Conservation (phyloP, 1,140 invertebrate species). For the Carposina sasakii region DNA sequence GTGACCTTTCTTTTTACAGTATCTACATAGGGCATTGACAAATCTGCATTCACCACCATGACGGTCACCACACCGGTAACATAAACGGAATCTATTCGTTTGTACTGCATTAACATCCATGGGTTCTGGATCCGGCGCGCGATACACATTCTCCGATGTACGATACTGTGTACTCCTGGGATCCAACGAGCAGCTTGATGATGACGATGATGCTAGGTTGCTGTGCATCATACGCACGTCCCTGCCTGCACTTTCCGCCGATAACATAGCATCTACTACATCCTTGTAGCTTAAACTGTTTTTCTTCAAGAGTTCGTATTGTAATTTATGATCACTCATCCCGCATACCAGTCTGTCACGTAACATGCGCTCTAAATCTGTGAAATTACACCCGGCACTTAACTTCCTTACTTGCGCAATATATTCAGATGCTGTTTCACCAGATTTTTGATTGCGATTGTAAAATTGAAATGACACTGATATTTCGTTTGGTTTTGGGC, state of each 20-base stretch:
- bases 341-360: too few species aligned
- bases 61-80: conserved; percentile 25
- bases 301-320: conserved; percentile 27
- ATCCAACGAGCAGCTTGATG: too few species aligned
- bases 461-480: conserved; percentile 20
- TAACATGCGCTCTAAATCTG: conserved; percentile 28
- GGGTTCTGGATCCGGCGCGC: conserved; percentile 8
- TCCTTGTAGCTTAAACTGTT: conserved; percentile 24
- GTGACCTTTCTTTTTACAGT: conserved; percentile 24
- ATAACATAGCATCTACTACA: conserved; percentile 19
- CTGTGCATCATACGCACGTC: conserved; percentile 18
- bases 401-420: conserved; percentile 22
- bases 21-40: conserved; percentile 19
- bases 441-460: too few species aligned
- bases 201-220: too few species aligned
- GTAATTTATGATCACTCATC: conserved; percentile 22
- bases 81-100: conserved; percentile 3
- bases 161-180: neutral
- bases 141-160: neutral
- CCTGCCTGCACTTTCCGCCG: conserved; percentile 23
- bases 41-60: conserved; percentile 25
- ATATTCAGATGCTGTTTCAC: conserved; percentile 15
- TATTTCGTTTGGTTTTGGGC: conserved; percentile 32
- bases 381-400: conserved; percentile 26
- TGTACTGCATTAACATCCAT: conserved; percentile 26